Evolutionary conservation across 2,113 vertebrate genomes (phyloP).

Genomic region (Pangasianodon gigas): DNA sequence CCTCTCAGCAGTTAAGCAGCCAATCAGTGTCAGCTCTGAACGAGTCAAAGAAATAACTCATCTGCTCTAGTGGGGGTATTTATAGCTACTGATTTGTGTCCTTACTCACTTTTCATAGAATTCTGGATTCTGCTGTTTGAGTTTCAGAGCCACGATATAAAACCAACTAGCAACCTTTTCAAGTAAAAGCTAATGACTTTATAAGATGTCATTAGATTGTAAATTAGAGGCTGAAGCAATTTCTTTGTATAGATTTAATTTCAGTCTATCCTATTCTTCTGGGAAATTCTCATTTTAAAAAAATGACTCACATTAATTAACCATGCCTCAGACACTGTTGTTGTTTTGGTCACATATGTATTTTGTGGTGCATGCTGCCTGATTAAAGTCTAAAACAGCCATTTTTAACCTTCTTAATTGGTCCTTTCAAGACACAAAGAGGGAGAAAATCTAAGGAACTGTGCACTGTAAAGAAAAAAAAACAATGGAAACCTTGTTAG

Average conservation of each 20-base stretch:
- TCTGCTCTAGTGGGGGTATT: background rate
- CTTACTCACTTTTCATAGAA: background rate
- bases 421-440: background rate
- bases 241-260: background rate
- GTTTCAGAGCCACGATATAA: background rate
- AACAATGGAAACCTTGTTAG: background rate
- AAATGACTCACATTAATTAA: background rate
- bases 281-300: background rate
- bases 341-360: background rate
- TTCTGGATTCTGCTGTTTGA: background rate
- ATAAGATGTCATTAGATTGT: background rate
- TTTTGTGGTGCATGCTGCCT: background rate
- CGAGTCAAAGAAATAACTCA: background rate
- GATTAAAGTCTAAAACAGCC: background rate
- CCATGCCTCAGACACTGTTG: background rate
- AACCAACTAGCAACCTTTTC: background rate
- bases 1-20: background rate
- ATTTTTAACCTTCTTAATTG: conserved; percentile 11
- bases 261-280: background rate
- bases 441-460: background rate
- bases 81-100: background rate
- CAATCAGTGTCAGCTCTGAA: background rate
- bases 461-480: background rate
- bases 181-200: background rate
- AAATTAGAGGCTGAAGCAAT: background rate